Evolutionary conservation across 2,113 vertebrate species (phyloP).

Genomic region (Chiloscyllium plagiosum): DNA sequence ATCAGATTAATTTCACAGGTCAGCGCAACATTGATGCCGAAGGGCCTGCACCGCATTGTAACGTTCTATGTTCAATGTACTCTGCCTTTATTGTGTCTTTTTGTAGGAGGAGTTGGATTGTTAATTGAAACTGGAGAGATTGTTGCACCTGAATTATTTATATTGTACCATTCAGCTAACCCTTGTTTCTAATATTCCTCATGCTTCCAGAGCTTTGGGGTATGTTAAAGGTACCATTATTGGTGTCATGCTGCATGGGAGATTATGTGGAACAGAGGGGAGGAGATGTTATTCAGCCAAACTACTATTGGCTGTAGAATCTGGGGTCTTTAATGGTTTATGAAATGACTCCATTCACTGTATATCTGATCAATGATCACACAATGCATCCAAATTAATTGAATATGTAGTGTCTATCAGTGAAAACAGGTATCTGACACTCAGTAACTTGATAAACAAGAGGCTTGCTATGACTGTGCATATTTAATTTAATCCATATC

Average conservation of each 20-base stretch:
- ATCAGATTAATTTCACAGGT: too few relatives aligned
- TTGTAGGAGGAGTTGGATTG: not conserved
- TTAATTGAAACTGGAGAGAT: constrained; percentile 1
- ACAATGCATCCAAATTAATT: not conserved
- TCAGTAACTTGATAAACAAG: constrained; percentile 46
- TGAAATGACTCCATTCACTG: not conserved
- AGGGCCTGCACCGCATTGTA: too few relatives aligned
- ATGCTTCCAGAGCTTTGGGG: not conserved
- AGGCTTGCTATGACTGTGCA: constrained; percentile 62
- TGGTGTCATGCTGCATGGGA: not conserved
- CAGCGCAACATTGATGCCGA: too few relatives aligned
- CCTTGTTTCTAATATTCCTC: not conserved
- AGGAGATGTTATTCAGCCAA: not conserved
- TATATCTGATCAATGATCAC: not conserved
- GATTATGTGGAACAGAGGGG: not conserved
- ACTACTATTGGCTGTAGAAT: not conserved
- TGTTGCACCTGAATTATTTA: not conserved
- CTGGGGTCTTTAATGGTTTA: not conserved
- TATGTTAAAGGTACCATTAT: too few relatives aligned
- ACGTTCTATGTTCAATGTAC: not conserved
- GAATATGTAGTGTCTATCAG: not conserved
- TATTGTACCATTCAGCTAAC: not conserved
- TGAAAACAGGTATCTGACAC: not conserved
- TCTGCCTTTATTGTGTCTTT: not conserved
- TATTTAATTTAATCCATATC: constrained; percentile 68